Evolutionary conservation across 2,113 vertebrate genomes (phyloP).

Genomic region (Psettodes erumei): DNA sequence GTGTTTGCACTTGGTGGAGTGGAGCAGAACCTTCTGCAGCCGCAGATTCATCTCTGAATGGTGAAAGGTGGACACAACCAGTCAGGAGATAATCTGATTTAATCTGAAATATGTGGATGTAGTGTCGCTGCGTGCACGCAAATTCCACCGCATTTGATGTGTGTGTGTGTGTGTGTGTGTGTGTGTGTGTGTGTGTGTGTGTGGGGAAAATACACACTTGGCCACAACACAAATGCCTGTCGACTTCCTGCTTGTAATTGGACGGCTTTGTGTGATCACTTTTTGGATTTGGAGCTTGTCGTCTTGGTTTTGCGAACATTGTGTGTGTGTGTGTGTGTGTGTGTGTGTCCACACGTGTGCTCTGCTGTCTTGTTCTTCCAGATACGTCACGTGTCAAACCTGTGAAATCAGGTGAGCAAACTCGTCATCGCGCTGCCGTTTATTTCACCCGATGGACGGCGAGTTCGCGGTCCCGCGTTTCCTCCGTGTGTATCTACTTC

Average conservation of each 20-base stretch:
- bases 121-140: neutral
- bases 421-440: neutral
- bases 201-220: no score
- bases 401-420: neutral
- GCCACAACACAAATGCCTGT: no score
- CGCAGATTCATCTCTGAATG: slow-evolving; percentile 34
- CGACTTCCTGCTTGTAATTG: no score
- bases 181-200: no score
- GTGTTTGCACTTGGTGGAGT: slow-evolving; percentile 42
- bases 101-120: neutral
- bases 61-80: neutral
- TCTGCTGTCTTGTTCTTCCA: no score
- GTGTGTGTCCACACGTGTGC: no score
- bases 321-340: no score
- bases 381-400: no score
- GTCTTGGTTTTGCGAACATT: neutral
- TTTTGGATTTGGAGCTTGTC: neutral
- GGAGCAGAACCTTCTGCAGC: slow-evolving; percentile 30
- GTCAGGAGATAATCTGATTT: slow-evolving; percentile 22
- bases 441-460: no score
- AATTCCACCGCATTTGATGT: no score
- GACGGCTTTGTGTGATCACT: neutral
- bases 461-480: no score
- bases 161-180: no score
- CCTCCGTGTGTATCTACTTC: slow-evolving; percentile 41